A percentile compares a stretch with the other conserved stretches of the same genome.
These are phyloP conservation scores for Chydorus sphaericus DNA, from an alignment of 2,888 invertebrate genomes.

Conservation along the genomic window DNA sequence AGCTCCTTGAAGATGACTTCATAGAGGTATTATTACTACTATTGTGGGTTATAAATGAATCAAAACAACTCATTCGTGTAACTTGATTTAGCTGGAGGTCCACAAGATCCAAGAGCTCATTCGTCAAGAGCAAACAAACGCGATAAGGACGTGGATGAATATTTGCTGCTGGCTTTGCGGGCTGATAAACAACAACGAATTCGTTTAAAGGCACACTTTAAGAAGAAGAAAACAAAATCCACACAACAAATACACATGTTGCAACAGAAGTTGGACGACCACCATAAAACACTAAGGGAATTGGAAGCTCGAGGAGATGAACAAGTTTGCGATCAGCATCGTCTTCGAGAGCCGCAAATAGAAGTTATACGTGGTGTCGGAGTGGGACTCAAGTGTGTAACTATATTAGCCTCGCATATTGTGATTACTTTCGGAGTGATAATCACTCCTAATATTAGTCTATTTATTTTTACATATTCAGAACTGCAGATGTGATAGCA, in stretches of 20 bases:
- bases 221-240: slow-evolving; percentile 95
- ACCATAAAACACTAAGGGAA: slow-evolving; percentile 71
- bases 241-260: slow-evolving; percentile 79
- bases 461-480: slow-evolving; percentile 6
- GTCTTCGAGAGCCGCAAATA: slow-evolving; percentile 22
- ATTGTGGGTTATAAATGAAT: too few relatives aligned
- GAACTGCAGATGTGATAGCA: slow-evolving; percentile 64
- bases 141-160: slow-evolving; percentile 94
- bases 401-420: not conserved
- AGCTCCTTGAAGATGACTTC: not conserved
- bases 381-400: slow-evolving; percentile 75
- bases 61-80: too few relatives aligned
- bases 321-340: slow-evolving; percentile 7
- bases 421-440: too few relatives aligned
- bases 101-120: slow-evolving; percentile 77
- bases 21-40: too few relatives aligned
- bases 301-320: slow-evolving; percentile 59
- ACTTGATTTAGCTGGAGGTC: slow-evolving; percentile 57
- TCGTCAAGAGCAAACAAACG: slow-evolving; percentile 74
- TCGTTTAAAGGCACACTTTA: slow-evolving; percentile 86
- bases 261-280: slow-evolving; percentile 82
- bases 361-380: slow-evolving; percentile 81
- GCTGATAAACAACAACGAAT: slow-evolving; percentile 84
- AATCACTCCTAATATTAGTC: slow-evolving; percentile 1
- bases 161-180: slow-evolving; percentile 77